Evolutionary conservation across 2,797 vertebrate species (phyloP).

Genomic region (Trematomus bernacchii): DNA sequence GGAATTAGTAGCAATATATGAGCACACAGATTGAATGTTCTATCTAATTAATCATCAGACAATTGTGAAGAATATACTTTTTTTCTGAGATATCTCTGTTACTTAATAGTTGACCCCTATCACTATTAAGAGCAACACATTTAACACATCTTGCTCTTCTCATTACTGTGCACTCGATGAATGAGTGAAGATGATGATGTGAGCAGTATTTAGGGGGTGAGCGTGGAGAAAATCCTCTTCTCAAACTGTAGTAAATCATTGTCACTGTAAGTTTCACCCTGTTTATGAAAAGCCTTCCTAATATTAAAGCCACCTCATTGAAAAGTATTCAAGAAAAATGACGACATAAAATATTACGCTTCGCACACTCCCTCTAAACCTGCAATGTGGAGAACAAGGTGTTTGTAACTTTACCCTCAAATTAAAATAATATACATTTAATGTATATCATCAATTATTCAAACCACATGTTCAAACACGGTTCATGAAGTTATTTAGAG

Average conservation of each 20-base stretch:
- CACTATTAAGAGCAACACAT: neutral
- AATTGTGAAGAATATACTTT: neutral
- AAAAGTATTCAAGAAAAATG: neutral
- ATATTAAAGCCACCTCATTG: neutral
- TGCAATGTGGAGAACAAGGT: neutral
- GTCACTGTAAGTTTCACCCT: neutral
- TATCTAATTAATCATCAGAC: neutral
- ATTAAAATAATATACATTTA: neutral
- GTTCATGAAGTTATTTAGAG: neutral
- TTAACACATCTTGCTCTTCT: neutral
- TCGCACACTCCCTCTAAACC: neutral
- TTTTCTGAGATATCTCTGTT: neutral
- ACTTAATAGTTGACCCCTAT: neutral
- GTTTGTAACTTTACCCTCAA: neutral
- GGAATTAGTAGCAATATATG: neutral
- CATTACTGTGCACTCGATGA: slow-evolving; percentile 2
- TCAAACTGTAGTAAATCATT: neutral
- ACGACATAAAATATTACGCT: neutral
- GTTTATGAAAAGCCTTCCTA: neutral
- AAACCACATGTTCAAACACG: too few relatives aligned
- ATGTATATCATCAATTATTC: neutral
- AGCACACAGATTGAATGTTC: neutral
- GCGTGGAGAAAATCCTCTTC: slow-evolving; percentile 7
- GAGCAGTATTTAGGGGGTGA: neutral
- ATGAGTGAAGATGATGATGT: neutral